Percentiles rank a stretch among this genome's conserved stretches.
phyloP scores from a whole-genome alignment of 2,888 invertebrate species.

The Pristionchus japonicus region DNA sequence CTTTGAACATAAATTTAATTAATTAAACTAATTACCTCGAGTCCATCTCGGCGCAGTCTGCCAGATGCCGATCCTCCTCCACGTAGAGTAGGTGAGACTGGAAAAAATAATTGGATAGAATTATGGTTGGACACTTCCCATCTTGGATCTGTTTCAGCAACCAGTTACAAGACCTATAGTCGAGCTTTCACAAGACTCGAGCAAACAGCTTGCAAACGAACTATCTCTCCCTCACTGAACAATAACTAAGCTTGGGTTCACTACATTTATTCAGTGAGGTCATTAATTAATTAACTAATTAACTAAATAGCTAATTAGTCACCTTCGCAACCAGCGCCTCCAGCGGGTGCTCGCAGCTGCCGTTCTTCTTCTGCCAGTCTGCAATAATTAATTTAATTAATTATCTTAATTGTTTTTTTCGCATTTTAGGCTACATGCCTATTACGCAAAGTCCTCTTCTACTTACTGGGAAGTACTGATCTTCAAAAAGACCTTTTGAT shows the following conservation, averaged over 20 bases:
- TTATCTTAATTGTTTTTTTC: too few species aligned
- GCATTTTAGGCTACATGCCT: too few species aligned
- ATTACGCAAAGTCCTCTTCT: too few species aligned
- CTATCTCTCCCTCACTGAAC: too few species aligned
- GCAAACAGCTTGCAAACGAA: too few species aligned
- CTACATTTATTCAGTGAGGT: not conserved
- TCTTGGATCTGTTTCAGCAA: too few species aligned
- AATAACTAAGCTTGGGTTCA: not conserved
- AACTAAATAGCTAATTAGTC: not conserved
- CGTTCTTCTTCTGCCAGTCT: constrained; percentile 44
- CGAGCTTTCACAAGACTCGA: too few species aligned
- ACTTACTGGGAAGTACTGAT: too few species aligned
- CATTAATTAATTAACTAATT: not conserved
- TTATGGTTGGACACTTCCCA: too few species aligned
- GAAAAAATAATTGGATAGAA: not conserved
- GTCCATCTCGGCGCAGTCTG: constrained; percentile 72
- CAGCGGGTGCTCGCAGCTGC: constrained; percentile 24
- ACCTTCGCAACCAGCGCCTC: constrained; percentile 39
- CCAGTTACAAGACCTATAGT: too few species aligned
- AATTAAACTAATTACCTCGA: constrained; percentile 53
- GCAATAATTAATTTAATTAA: too few species aligned
- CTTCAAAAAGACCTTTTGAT: too few species aligned
- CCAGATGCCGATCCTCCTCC: constrained; percentile 66
- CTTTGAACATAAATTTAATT: not conserved
- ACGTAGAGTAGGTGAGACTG: constrained; percentile 72